Conservation (phyloP, 1,140 invertebrate genomes). For the Drosophila ohnishii region DNA sequence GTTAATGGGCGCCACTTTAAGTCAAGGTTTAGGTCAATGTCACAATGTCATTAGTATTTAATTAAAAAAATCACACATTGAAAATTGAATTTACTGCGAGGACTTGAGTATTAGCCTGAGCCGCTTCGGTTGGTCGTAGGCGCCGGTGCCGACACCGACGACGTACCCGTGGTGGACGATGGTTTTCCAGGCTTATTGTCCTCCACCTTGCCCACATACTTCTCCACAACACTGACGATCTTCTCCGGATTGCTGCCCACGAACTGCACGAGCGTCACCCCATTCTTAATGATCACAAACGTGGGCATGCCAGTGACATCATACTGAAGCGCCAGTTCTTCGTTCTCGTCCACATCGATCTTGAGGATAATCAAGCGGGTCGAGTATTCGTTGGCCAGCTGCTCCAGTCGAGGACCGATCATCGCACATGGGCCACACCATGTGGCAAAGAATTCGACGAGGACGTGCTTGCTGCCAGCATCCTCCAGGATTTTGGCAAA, state of each 20-base stretch:
- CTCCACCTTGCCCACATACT: conserved; percentile 71
- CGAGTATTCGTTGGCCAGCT: conserved; percentile 85
- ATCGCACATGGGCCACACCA: conserved; percentile 97
- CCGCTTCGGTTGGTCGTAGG: no score
- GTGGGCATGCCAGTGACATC: conserved; percentile 95
- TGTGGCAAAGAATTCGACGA: conserved; percentile 88
- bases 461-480: conserved; percentile 90
- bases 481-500: conserved; percentile 88
- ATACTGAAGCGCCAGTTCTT: conserved; percentile 91
- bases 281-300: conserved; percentile 94
- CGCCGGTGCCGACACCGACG: no score
- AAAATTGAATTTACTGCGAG: not conserved
- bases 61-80: conserved; percentile 3
- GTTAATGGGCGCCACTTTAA: conserved; percentile 22
- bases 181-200: conserved; percentile 2
- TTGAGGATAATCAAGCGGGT: conserved; percentile 84
- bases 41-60: not conserved
- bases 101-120: not conserved
- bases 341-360: conserved; percentile 96
- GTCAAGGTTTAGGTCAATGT: conserved; percentile 8
- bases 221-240: conserved; percentile 85
- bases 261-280: conserved; percentile 88
- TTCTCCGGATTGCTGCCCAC: conserved; percentile 90
- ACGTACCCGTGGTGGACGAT: not conserved
- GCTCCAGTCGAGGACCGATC: conserved; percentile 92